phyloP scores from a whole-genome alignment of 2,113 vertebrate species.

The Laterallus jamaicensis region DNA sequence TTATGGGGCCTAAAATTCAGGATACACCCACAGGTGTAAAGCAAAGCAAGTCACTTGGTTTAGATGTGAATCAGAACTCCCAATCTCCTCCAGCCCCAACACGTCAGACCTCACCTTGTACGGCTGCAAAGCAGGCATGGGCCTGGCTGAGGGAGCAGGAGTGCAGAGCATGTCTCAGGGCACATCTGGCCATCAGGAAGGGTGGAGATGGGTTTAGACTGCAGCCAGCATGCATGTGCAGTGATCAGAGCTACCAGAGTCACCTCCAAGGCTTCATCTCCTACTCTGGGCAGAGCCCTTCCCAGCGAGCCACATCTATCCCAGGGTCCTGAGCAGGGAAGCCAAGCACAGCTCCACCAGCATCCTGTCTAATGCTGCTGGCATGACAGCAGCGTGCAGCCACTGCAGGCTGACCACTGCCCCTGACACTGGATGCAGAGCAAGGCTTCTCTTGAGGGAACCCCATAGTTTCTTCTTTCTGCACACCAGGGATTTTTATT shows the following conservation, averaged over 20 bases:
- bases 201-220: background rate
- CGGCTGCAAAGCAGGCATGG: fast-evolving
- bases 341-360: background rate
- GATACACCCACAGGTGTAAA: background rate
- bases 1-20: background rate
- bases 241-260: background rate
- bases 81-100: fast-evolving
- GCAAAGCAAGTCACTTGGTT: background rate
- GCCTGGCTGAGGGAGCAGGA: background rate
- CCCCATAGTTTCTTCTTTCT: background rate
- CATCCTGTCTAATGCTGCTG: background rate
- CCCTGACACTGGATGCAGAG: fast-evolving
- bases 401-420: background rate
- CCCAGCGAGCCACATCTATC: background rate
- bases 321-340: background rate
- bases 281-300: background rate
- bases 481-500: background rate
- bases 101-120: fast-evolving
- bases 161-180: background rate
- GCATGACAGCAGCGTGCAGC: fast-evolving
- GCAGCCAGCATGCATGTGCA: fast-evolving
- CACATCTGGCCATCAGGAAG: background rate
- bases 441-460: background rate
- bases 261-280: background rate
- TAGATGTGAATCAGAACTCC: background rate